phyloP scores from a whole-genome alignment of 2,113 vertebrate species.

The Malaclemys terrapin region DNA sequence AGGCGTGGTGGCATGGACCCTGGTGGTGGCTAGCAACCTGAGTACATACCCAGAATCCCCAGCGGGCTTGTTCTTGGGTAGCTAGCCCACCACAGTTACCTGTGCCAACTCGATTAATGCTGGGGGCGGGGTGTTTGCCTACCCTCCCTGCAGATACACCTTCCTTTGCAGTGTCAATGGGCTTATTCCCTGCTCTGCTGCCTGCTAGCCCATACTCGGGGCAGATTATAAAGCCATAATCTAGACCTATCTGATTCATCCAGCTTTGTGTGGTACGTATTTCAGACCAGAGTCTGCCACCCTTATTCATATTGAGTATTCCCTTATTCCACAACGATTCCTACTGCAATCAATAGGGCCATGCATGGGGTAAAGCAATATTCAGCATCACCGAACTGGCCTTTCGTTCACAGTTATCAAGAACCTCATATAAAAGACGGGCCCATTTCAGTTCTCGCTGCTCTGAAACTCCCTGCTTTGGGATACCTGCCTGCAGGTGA shows the following conservation, averaged over 20 bases:
- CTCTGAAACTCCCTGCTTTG: background rate
- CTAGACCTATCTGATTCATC: background rate
- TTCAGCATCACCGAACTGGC: background rate
- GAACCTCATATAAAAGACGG: background rate
- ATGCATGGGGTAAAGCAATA: rapidly evolving
- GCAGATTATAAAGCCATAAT: background rate
- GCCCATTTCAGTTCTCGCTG: background rate
- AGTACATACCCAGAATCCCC: background rate
- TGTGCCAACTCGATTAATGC: background rate
- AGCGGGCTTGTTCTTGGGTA: background rate
- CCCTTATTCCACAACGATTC: background rate
- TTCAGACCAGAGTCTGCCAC: background rate
- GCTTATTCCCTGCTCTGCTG: background rate
- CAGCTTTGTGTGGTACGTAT: background rate
- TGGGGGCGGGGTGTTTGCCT: background rate
- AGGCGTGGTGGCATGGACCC: background rate
- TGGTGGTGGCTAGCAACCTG: background rate
- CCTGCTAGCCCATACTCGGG: background rate
- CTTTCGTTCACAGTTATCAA: background rate
- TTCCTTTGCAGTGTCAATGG: background rate
- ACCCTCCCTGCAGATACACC: background rate
- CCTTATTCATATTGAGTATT: background rate
- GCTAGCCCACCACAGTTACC: background rate
- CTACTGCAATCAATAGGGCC: background rate
- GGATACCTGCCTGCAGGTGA: background rate